Base-by-base conservation (phyloP, 2,888 invertebrate genomes). In the Oscheius onirici region DNA sequence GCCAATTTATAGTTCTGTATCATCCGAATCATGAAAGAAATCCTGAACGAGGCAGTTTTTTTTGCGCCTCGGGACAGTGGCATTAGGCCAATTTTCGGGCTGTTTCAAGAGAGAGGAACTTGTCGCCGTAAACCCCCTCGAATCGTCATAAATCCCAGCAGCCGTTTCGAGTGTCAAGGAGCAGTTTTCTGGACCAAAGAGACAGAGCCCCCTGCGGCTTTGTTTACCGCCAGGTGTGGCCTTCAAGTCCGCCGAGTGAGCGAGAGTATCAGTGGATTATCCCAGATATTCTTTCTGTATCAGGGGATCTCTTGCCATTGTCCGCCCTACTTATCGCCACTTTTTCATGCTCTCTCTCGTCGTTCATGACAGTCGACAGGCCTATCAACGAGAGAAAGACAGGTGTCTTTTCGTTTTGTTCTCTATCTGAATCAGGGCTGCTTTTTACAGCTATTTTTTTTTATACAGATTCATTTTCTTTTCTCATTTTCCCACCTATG, bases 211-310 rank as follows among this genome's bases (percentile, higher is more conserved):
- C 63, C 63, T 49, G 63, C 34, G 63, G 63, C 24, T 63, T 63
- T 63, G 63, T 63, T 63, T 63, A 63, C 34, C 60, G 43, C 60
- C 3, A 17, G 22, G 3, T n/a, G n/a, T 46, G 63, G 63, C 63
- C 63, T 44, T 60, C 40, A 22, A 60, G 34, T 44, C 34, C 22
- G 15, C 43, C 60, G 20, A 20, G 10, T 1, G 49, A 49, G 49
- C 3, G 40, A 43, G n/a, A 43, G 13, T 3, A 26, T 26, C 24
- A n/a, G 41, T 6, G 10, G 28, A 26, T 20, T 41, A 24, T 58
- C 40, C 40, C 58, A 58, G 58, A 20, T 58, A 43, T 58, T 58
- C 58, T 58, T 58, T 40, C 34, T 57, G 15, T 34, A 34, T 34
- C 34, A 34, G 8, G 34, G 8, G 34, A 34, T 34, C 34, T 34